A percentile compares a stretch with the other conserved stretches of the same genome.
Evolutionary conservation across 2,113 vertebrate genomes (phyloP).

Genomic region (Myrmecobius fasciatus): DNA sequence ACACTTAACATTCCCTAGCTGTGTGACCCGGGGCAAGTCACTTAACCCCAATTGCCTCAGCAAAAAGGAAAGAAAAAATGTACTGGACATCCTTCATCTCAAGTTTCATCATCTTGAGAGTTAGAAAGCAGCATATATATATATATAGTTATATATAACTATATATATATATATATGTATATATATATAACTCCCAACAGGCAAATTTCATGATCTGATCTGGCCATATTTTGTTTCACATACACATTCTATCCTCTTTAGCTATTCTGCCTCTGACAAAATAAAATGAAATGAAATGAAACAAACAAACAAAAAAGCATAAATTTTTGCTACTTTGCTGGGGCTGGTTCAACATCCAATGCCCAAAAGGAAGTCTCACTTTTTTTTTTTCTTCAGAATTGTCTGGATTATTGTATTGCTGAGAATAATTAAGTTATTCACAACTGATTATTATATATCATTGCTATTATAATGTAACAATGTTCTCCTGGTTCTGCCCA

Average conservation of each 20-base stretch:
- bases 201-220: constrained; percentile 34
- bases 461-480: background rate
- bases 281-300: constrained; percentile 1
- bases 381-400: background rate
- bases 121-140: background rate
- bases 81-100: background rate
- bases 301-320: constrained; percentile 8
- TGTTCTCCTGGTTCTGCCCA: background rate
- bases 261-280: background rate
- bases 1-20: too few relatives aligned
- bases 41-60: too few relatives aligned
- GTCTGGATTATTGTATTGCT: background rate
- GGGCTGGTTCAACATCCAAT: too few relatives aligned
- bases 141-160: too few relatives aligned
- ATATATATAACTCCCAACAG: constrained; percentile 2
- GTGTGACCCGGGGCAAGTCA: too few relatives aligned
- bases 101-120: background rate
- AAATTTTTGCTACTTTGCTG: background rate
- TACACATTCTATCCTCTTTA: background rate
- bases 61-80: too few relatives aligned
- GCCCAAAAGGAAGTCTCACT: background rate
- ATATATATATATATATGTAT: too few relatives aligned
- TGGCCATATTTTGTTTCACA: constrained; percentile 11
- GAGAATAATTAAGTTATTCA: background rate
- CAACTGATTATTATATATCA: background rate